Percentiles rank a stretch among this genome's conserved stretches.
Evolutionary conservation across 2,888 invertebrate genomes (phyloP).

Genomic region (Phlogophora meticulosa): DNA sequence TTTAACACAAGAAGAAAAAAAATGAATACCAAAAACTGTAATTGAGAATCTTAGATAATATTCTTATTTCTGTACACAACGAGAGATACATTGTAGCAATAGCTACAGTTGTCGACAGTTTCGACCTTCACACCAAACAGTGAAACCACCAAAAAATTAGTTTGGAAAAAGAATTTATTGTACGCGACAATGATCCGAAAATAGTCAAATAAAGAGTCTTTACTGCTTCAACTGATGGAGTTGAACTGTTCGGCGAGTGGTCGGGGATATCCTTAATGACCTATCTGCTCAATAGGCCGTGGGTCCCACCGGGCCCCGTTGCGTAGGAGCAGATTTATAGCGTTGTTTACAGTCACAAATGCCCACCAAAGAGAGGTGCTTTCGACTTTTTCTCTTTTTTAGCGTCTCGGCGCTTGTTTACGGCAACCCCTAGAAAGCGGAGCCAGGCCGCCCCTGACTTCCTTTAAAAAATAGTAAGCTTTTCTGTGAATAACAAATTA

Average conservation of each 20-base stretch:
- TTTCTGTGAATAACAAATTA: slow-evolving; percentile 36
- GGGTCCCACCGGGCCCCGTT: background rate
- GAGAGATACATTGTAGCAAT: background rate
- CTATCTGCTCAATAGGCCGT: slow-evolving; percentile 21
- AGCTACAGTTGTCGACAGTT: background rate
- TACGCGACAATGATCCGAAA: slow-evolving; percentile 13
- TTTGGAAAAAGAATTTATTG: slow-evolving; percentile 1
- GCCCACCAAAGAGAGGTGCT: slow-evolving; percentile 17
- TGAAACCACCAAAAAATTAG: slow-evolving; percentile 6
- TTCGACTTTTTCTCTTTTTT: slow-evolving; percentile 21
- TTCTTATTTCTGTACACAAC: no score
- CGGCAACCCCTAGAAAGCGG: slow-evolving; percentile 11
- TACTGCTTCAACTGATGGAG: slow-evolving; percentile 6
- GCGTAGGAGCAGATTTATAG: slow-evolving; percentile 49
- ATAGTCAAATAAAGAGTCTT: slow-evolving; percentile 10
- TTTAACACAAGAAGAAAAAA: background rate
- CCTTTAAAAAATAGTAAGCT: slow-evolving; percentile 38
- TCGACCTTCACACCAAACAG: slow-evolving; percentile 19
- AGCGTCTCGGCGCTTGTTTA: slow-evolving; percentile 41
- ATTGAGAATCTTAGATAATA: background rate
- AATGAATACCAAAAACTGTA: background rate
- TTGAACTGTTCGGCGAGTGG: slow-evolving; percentile 1
- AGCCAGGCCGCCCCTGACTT: slow-evolving; percentile 11
- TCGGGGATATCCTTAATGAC: slow-evolving; percentile 11
- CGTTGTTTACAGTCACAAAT: slow-evolving; percentile 54